Evolutionary conservation across 1,140 invertebrate genomes (phyloP).

Genomic region (Drosophila orena): DNA sequence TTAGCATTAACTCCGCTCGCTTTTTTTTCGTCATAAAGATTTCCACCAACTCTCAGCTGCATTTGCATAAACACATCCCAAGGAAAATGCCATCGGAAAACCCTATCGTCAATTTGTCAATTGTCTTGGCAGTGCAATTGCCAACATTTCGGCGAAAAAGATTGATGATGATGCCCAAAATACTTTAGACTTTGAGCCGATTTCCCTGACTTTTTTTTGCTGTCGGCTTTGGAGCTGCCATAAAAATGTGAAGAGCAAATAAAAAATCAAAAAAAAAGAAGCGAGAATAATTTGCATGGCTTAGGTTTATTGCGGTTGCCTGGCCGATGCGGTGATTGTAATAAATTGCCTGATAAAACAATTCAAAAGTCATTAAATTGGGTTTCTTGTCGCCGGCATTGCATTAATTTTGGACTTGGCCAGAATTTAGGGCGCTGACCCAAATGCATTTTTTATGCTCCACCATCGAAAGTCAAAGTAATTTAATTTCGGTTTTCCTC

Average conservation of each 20-base stretch:
- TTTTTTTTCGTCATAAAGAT: background rate
- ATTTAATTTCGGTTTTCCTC: slow-evolving; percentile 57
- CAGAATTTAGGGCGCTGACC: slow-evolving; percentile 36
- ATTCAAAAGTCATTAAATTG: slow-evolving; percentile 59
- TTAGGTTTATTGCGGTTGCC: slow-evolving; percentile 51
- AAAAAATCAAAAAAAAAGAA: slow-evolving; percentile 19
- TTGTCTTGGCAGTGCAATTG: slow-evolving; percentile 50
- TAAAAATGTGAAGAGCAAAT: slow-evolving; percentile 51
- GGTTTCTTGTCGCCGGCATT: slow-evolving; percentile 26
- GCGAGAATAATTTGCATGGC: slow-evolving; percentile 45
- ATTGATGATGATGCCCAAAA: slow-evolving; percentile 52
- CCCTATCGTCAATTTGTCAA: slow-evolving; percentile 50
- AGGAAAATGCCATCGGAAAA: slow-evolving; percentile 9
- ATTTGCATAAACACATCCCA: slow-evolving; percentile 47
- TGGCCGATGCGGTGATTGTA: slow-evolving; percentile 41
- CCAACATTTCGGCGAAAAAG: slow-evolving; percentile 36
- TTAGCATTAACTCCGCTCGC: background rate
- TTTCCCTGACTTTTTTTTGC: slow-evolving; percentile 14
- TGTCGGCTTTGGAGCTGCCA: slow-evolving; percentile 21
- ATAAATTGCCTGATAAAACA: slow-evolving; percentile 63
- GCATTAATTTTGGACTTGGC: slow-evolving; percentile 38
- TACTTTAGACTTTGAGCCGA: slow-evolving; percentile 52
- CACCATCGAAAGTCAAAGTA: slow-evolving; percentile 54
- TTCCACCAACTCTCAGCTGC: slow-evolving; percentile 13
- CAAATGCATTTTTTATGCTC: slow-evolving; percentile 51